Base-by-base conservation (phyloP, 2,888 invertebrate genomes). In the Leptinotarsa juncta region DNA sequence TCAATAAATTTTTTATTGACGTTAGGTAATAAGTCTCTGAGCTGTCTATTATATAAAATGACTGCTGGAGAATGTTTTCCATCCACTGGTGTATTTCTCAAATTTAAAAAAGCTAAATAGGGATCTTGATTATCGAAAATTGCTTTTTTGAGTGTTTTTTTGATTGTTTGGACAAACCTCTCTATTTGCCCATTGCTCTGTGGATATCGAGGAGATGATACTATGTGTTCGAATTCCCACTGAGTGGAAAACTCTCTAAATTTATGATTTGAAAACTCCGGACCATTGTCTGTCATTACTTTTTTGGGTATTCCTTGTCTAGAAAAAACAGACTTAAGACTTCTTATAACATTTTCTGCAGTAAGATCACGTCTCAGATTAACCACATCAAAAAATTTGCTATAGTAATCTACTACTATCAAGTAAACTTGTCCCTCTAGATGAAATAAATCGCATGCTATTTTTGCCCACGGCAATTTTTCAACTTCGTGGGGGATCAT, bases 141-240 rank as follows among this genome's bases (percentile, higher is more conserved):
- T 50, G 50, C 50, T 73, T 77, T 77, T 51, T 65, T 71, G 20
- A 75, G 48, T 7, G 72, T n/a, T 65, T 77, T 77, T 73, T 77
- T 77, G 15, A 75, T 65, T 12, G 77, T 75, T 65, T 77, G 77
- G 23, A 77, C 72, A 4, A 70, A 65, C 60, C 77, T 65, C 67
- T 77, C 73, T 15, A 68, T 67, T 42, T 51, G 55, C 7, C 75
- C 77, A 60, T 77, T 75, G 10, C 70, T 65, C 57, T 77, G 77
- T 73, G 72, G 77, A 42, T 77, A 16, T 78, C 20, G 20, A 20
- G 20, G 20, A 20, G 20, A 20, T 20, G 20, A 20, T 20, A 20
- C 20, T 20, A 20, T 20, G 20, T 20, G 20, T 20, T 20, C 20
- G 20, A 20, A 20, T 20, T 20, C 20, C 20, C 20, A 20, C 20